Conservation (phyloP, 2,797 vertebrate genomes). For the Poliocrania exsul region DNA sequence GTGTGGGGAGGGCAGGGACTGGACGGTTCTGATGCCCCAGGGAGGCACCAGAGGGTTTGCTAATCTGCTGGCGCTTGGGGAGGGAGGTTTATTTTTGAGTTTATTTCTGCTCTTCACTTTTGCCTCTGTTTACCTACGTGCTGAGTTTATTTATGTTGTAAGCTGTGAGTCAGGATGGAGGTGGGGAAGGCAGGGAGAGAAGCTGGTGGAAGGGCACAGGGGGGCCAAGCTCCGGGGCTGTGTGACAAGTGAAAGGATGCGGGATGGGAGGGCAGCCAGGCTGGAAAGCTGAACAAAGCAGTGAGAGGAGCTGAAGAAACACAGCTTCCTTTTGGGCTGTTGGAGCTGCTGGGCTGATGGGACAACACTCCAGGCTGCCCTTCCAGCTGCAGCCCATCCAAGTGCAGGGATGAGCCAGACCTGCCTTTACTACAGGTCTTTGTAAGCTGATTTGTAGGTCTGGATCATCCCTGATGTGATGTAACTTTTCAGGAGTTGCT, state of each 20-base stretch:
- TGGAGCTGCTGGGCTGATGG: slow-evolving; percentile 4
- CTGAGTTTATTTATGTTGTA: slow-evolving; percentile 73
- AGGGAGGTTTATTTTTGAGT: slow-evolving; percentile 61
- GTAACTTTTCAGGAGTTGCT: slow-evolving; percentile 53
- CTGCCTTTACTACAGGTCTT: slow-evolving; percentile 34
- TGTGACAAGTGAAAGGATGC: slow-evolving; percentile 47
- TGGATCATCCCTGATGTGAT: slow-evolving; percentile 57
- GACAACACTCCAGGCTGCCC: not conserved
- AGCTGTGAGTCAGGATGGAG: slow-evolving; percentile 73
- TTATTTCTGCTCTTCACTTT: slow-evolving; percentile 77
- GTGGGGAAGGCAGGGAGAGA: slow-evolving; percentile 49
- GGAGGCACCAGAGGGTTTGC: slow-evolving; percentile 40
- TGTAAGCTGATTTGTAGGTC: slow-evolving; percentile 60
- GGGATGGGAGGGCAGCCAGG: slow-evolving; percentile 1
- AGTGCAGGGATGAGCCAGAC: not conserved
- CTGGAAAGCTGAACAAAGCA: slow-evolving; percentile 41
- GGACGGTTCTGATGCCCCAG: not conserved
- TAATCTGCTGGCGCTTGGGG: slow-evolving; percentile 28
- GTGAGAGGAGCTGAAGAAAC: not conserved
- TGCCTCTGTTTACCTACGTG: slow-evolving; percentile 76
- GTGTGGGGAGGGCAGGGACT: not conserved
- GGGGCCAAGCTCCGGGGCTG: not conserved
- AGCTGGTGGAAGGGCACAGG: slow-evolving; percentile 2
- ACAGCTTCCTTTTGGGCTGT: slow-evolving; percentile 24
- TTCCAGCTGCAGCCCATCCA: not conserved